Base-by-base conservation (phyloP, 2,888 invertebrate species). In the Pristionchus maxplancki region DNA sequence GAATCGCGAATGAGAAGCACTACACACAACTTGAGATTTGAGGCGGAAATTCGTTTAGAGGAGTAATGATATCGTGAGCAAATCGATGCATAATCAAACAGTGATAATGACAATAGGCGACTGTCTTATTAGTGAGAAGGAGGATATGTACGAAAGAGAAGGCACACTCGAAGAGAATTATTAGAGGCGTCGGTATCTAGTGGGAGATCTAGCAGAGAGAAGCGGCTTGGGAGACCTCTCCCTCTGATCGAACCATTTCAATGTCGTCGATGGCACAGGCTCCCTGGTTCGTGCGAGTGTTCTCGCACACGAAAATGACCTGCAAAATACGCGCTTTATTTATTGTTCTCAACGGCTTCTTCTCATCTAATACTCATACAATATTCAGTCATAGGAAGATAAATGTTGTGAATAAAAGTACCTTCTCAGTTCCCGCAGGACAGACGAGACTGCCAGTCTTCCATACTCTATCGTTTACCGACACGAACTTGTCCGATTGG, bases 261-360 rank as follows among this genome's bases (percentile, higher is more conserved):
- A 94, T 92, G 88, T 94, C 94, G 89, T 94, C 94, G 44, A 94
- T 91, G 37, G 94, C 94, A 89, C 94, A 94, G 15, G 94, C 94
- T 71, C 94, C 94, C 89, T 94, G 94, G 87, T 94, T 94, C 24
- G 94, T 94, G 53, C 94, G 90, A 11, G 93, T 94, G 90, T 94
- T 94, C 89, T 94, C 94, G 89, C 94, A 94, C 50, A 94, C 89
- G 93, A 94, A 94, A 82, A 94, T 92, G 31, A 94, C 89, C 94
- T 94, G 89, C 58, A 85, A 64, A 37, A 17, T 13, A 53, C 17
- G 5, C 8, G 13, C 9, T 83, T 53, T 34, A 53, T 15, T 1
- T 31, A 1, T 28, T 9, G 0, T 37, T n/a, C n/a, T n/a, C n/a
- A n/a, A n/a, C n/a, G n/a, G n/a, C n/a, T n/a, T n/a, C n/a, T n/a